Evolutionary conservation across 2,888 invertebrate species (phyloP), one percentile per base, ranked within the genome.

Genomic region (Leptinotarsa haldemani): DNA sequence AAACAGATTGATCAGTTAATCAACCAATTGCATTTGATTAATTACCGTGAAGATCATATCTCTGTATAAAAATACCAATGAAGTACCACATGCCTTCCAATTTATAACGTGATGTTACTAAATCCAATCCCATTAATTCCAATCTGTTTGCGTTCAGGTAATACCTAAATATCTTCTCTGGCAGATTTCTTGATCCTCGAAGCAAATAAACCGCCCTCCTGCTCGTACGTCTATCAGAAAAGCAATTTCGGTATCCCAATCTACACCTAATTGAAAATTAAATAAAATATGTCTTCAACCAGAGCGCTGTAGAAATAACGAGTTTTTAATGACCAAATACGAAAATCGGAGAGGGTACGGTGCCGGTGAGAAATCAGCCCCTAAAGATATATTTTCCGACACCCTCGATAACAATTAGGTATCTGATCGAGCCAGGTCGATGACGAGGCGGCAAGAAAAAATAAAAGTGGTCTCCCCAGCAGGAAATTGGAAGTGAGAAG

Each of bases 111-210:
- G 13, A 15, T 56, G 20, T 56, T 22, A 22, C 3, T 15, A 22
- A 56, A 56, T 56, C 20, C 20, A 56, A 30, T n/a, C 40, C n/a
- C 30, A 30, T 40, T 61, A 40, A 61, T 61, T 40, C 30, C 61
- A 30, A 61, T 25, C 61, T n/a, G 15, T 16, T 61, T 61, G n/a
- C 40, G 15, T 20, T 9, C 40, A n/a, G 30, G 16, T 61, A n/a
- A 25, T 61, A n/a, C 25, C 67, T 74, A 74, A 70, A 79, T 79
- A 76, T 76, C 56, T 77, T 79, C 76, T 71, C 47, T 9, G 66
- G 70, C 40, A 30, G 61, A 30, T 9, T 40, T 61, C 61, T 30
- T 22, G 56, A 56, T 20, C 52, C 52, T 56, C 22, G 56, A 20
- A 56, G 56, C 56, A 56, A 56, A 56, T 56, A 56, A 56, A 65